phyloP scores from a whole-genome alignment of 1,140 invertebrate species.

The Venustaconcha ellipsiformis region DNA sequence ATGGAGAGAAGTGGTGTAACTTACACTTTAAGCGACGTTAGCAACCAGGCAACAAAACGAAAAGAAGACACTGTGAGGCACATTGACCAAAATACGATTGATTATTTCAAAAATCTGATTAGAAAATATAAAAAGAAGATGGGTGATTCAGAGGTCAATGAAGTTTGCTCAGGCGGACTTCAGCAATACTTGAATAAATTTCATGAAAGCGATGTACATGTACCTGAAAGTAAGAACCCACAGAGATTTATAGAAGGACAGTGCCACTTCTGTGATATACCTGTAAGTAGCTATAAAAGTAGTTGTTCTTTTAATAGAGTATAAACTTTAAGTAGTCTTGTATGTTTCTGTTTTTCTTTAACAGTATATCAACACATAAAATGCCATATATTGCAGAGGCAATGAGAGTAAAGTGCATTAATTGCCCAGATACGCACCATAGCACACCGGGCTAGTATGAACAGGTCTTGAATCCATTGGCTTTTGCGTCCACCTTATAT shows the following conservation, averaged over 20 bases:
- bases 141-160: slow-evolving; percentile 32
- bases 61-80: slow-evolving; percentile 1
- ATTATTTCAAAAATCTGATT: slow-evolving; percentile 47
- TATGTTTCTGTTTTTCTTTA: too few relatives aligned
- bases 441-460: too few relatives aligned
- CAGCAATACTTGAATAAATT: slow-evolving; percentile 56
- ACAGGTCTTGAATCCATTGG: too few relatives aligned
- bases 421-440: too few relatives aligned
- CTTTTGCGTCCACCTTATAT: too few relatives aligned
- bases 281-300: slow-evolving; percentile 39
- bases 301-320: too few relatives aligned
- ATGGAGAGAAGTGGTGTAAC: background rate
- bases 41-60: too few relatives aligned
- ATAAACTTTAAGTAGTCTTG: too few relatives aligned
- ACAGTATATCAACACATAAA: too few relatives aligned
- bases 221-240: background rate
- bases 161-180: slow-evolving; percentile 48
- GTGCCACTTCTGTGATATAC: slow-evolving; percentile 44
- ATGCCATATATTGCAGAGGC: too few relatives aligned
- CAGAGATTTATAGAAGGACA: slow-evolving; percentile 6
- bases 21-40: background rate
- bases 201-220: slow-evolving; percentile 13
- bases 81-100: slow-evolving; percentile 18
- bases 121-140: slow-evolving; percentile 53
- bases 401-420: too few relatives aligned